A percentile compares a stretch with the other conserved stretches of the same genome.
Evolutionary conservation across 1,140 invertebrate species (phyloP).

Genomic region (Hydropsyche tenuis): DNA sequence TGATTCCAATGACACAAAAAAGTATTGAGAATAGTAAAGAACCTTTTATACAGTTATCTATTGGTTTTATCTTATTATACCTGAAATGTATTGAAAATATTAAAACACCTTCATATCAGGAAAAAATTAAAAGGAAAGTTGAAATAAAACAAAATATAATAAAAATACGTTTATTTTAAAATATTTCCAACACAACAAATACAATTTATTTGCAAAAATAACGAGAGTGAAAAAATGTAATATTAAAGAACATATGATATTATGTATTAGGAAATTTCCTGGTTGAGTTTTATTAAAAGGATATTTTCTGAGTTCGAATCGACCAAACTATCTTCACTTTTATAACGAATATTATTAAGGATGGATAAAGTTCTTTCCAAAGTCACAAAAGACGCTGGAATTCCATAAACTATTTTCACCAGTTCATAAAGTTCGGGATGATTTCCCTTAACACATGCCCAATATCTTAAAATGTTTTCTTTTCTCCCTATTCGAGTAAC

Average conservation of each 20-base stretch:
- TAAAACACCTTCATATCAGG: background rate
- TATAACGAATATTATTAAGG: background rate
- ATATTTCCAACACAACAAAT: no score
- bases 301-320: background rate
- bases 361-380: background rate
- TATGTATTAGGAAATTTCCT: background rate
- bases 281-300: background rate
- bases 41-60: background rate
- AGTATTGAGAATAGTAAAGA: background rate
- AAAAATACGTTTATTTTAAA: no score
- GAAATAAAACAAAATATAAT: background rate
- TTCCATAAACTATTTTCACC: background rate
- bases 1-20: background rate
- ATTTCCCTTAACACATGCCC: background rate
- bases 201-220: no score
- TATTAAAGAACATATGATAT: no score
- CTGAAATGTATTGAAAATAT: background rate
- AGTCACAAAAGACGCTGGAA: background rate
- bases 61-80: background rate
- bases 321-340: background rate
- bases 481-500: background rate
- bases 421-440: background rate
- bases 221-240: no score
- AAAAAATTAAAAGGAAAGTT: no score
- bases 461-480: background rate